Evolutionary conservation across 2,888 invertebrate species (phyloP), one percentile per base, ranked within the genome.

Genomic region (Anodontia alba): DNA sequence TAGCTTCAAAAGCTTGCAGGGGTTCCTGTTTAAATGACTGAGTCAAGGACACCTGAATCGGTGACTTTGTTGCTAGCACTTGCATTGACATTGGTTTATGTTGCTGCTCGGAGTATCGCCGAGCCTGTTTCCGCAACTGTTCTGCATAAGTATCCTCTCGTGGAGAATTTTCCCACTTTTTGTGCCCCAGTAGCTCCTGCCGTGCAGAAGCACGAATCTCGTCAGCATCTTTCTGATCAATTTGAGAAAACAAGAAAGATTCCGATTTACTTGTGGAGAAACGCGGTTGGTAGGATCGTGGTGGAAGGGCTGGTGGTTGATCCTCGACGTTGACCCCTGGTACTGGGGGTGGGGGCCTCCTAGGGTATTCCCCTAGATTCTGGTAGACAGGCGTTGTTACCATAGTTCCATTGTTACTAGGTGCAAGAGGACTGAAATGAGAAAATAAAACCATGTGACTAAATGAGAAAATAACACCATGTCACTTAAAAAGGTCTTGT

Each of bases 91-190:
- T 80, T 33, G 88, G 80, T 72, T 83, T 80, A 46, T 80, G 81
- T 46, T 87, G 89, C 33, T 90, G 91, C 49, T 91, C 88, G 88
- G 89, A 94, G 90, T 87, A 94, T 89, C 83, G 93, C 92, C 78
- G 93, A 87, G 87, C 94, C 92, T 87, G 93, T 54, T 85, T 88
- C 8, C 92, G 88, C 23, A 92, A 78, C 80, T 90, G 88, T 42
- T 89, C 89, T 2, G 90, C 90, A 73, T 92, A 92, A 0, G 84
- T 85, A 67, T 93, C 90, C 62, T 90, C 89, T n/a, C 87, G 76
- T 17, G 89, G 88, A 12, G 90, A 90, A 33, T 73, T 84, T 73
- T 89, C 76, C 85, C 87, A 75, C n/a, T 69, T 76, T 1, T 67
- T 31, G 43, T 70, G 67, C 26, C 71, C 73, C 51, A 33, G 5